phyloP scores from a whole-genome alignment of 2,797 vertebrate species.

The Danio tinwini region DNA sequence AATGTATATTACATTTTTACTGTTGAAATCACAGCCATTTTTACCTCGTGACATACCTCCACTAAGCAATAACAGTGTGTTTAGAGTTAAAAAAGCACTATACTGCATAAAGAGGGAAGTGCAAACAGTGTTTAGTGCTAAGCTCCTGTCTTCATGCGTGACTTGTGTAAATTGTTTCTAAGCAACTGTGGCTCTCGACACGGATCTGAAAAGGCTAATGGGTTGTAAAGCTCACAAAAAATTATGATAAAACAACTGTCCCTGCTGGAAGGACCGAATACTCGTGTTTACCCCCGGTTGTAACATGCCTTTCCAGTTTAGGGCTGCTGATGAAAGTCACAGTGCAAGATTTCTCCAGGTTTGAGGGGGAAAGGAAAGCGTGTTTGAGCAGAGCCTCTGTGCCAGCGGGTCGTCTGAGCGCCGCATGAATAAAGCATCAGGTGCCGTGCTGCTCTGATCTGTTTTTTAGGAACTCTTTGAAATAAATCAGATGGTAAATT shows the following conservation, averaged over 20 bases:
- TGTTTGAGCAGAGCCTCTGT: constrained; percentile 1
- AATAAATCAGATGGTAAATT: constrained; percentile 62
- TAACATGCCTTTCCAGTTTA: background rate
- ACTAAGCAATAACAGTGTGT: background rate
- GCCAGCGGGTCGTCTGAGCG: constrained; percentile 42
- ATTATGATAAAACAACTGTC: constrained; percentile 23
- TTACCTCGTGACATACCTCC: background rate
- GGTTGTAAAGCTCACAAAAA: constrained; percentile 15
- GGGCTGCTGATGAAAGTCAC: constrained; percentile 18
- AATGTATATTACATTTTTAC: too few species aligned
- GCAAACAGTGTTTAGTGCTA: constrained; percentile 16
- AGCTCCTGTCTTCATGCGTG: constrained; percentile 23
- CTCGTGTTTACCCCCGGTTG: background rate
- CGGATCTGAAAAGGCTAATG: constrained; percentile 32
- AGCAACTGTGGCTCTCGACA: constrained; percentile 42
- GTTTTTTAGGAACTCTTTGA: constrained; percentile 56
- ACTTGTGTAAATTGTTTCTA: constrained; percentile 44
- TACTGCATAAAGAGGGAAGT: background rate
- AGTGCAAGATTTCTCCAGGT: constrained; percentile 11
- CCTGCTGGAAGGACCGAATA: background rate
- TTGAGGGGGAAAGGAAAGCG: constrained; percentile 18
- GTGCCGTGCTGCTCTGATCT: constrained; percentile 43
- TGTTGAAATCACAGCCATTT: too few species aligned
- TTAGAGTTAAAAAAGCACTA: background rate
- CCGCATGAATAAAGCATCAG: constrained; percentile 60